Base-by-base conservation (phyloP, 2,888 invertebrate species). In the Seira musarum region DNA sequence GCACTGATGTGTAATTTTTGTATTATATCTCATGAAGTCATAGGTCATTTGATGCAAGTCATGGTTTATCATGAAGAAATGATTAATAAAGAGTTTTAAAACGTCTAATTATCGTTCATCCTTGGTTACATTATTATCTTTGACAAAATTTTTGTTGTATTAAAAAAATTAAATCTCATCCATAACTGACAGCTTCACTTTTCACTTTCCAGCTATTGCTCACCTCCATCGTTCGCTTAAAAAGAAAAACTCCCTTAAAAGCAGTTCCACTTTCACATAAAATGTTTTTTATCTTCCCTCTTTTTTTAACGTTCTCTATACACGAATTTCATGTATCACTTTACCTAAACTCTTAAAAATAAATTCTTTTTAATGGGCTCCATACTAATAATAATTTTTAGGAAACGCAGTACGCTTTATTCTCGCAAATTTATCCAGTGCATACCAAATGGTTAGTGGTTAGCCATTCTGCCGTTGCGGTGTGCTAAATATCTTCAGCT, bases 361-460 rank as follows among this genome's bases (percentile, higher is more conserved):
- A 22, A 63, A 6, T 49, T 24, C n/a, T 69, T 77, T 65, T 77
- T 71, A 77, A 77, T 77, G 70, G 76, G 68, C 68, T 63, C 63
- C 30, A n/a, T 53, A 72, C 65, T 63, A 35, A 63, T 65, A 21
- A 67, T 22, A 17, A 46, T n/a, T 17, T 3, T 46, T 67, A 15
- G 15, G 25, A 61, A 76, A 25, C 57, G 70, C 30, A 71, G 25
- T 67, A 40, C n/a, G n/a, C n/a, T n/a, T n/a, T n/a, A 13, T 49
- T 46, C 46, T 35, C 21, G 22, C n/a, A 22, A 5, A 21, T 46
- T 53, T 35, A 1, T 22, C n/a, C 35, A 40, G 24, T 70, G 17
- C 60, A 70, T 70, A 13, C 70, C 77, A 35, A 70, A 77, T 64
- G 77, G 77, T 77, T 77, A 71, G 77, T 70, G n/a, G n/a, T 17